phyloP scores from a whole-genome alignment of 2,113 vertebrate species.

The Aspidoscelis tigris region DNA sequence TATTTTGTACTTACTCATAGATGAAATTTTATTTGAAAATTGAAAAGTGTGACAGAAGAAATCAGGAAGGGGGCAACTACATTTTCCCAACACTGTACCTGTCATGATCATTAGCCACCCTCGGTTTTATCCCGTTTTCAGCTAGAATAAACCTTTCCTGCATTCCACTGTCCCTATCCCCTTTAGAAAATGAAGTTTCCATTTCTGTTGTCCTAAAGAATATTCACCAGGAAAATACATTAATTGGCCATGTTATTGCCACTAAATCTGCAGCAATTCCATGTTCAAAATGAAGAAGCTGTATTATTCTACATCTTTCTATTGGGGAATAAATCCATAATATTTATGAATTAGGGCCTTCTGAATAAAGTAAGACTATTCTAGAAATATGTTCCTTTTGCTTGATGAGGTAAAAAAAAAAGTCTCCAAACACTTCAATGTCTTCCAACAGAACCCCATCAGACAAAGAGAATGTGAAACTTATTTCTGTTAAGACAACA shows the following conservation, averaged over 20 bases:
- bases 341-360: too few relatives aligned
- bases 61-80: too few relatives aligned
- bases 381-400: not conserved
- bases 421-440: conserved; percentile 23
- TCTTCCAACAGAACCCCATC: conserved; percentile 71
- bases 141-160: not conserved
- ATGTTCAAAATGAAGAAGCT: too few relatives aligned
- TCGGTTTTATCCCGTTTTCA: not conserved
- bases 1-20: too few relatives aligned
- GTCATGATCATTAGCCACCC: too few relatives aligned
- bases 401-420: not conserved
- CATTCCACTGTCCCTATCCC: not conserved
- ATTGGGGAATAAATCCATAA: too few relatives aligned
- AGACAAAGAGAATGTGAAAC: conserved; percentile 81
- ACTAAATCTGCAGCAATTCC: too few relatives aligned
- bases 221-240: not conserved
- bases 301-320: too few relatives aligned
- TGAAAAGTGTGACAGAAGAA: too few relatives aligned
- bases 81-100: too few relatives aligned
- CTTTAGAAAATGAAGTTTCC: not conserved
- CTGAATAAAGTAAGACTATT: not conserved
- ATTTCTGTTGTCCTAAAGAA: not conserved
- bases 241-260: not conserved
- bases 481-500: conserved; percentile 82
- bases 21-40: too few relatives aligned